Base-by-base conservation (phyloP, 2,888 invertebrate species). In the Trichopoda pennipes region DNA sequence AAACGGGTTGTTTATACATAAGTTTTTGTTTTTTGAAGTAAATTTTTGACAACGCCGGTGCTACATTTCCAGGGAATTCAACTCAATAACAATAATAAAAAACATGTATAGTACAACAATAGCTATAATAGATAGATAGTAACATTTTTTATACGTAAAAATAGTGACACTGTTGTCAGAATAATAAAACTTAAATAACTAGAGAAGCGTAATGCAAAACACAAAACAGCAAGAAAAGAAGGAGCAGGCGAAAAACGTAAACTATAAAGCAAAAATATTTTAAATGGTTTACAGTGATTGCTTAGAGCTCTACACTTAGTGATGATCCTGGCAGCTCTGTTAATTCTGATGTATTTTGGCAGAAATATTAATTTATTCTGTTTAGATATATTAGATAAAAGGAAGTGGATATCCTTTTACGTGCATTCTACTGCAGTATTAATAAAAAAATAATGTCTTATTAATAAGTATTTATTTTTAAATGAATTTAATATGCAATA, bases 91-190 rank as follows among this genome's bases (percentile, higher is more conserved):
- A 70, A 53, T 4, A 49, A 72, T n/a, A 64, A 58, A 35, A 4
- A 1, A 66, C 64, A 77, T 17, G 56, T 76, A 35, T 38, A 28
- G 1, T 10, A 28, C 66, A 81, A 42, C 69, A 81, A 35, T 51
- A 42, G 66, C n/a, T 38, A 47, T 42, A 58, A 32, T 28, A 60
- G 32, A 32, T 28, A 60, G 32, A 60, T 58, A 53, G 66, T 63
- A 66, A 72, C 70, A 68, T 53, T 80, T 53, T 80, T 66, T 69
- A 79, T 53, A 74, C 74, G 55, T 68, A 76, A 80, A 70, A 81
- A 21, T 68, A 47, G 80, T 78, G 80, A 76, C 68, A 82, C 35
- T 76, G 47, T 70, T 60, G n/a, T 61, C 19, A 44, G 21, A 78
- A 23, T 66, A 73, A 58, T 19, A 44, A 60, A 69, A 42, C 35